Percentiles rank a stretch among this genome's conserved stretches.
These are phyloP conservation scores for Eucera pruinosa DNA, from an alignment of 2,888 invertebrate genomes.

Conservation along the genomic window DNA sequence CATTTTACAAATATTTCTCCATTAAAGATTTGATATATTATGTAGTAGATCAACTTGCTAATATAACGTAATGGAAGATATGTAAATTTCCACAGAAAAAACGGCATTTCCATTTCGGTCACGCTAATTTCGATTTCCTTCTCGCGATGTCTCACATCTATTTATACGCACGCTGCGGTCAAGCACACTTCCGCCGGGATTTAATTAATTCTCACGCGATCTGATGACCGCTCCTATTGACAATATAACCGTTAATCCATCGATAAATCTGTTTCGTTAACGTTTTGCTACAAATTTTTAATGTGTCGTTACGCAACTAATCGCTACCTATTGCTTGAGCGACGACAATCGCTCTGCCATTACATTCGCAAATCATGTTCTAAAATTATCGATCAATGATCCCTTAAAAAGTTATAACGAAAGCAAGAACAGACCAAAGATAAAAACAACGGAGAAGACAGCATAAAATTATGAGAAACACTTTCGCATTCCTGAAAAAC, in stretches of 20 bases:
- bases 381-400: not conserved
- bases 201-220: slow-evolving; percentile 32
- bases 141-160: slow-evolving; percentile 5
- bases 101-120: not conserved
- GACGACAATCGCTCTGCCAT: no score
- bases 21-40: not conserved
- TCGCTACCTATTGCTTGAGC: no score
- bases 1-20: no score
- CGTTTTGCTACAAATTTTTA: slow-evolving; percentile 51
- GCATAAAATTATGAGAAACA: no score
- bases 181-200: slow-evolving; percentile 17
- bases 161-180: slow-evolving; percentile 31
- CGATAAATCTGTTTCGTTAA: slow-evolving; percentile 38
- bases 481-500: no score
- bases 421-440: not conserved
- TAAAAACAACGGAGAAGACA: not conserved
- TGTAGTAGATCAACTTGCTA: not conserved
- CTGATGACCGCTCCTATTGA: slow-evolving; percentile 14
- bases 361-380: no score
- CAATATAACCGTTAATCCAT: slow-evolving; percentile 37
- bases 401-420: not conserved
- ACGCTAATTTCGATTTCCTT: slow-evolving; percentile 12
- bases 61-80: not conserved
- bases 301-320: slow-evolving; percentile 48
- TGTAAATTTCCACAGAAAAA: not conserved